Evolutionary conservation across 2,797 vertebrate genomes (phyloP).

Genomic region (Scarus forsteni): DNA sequence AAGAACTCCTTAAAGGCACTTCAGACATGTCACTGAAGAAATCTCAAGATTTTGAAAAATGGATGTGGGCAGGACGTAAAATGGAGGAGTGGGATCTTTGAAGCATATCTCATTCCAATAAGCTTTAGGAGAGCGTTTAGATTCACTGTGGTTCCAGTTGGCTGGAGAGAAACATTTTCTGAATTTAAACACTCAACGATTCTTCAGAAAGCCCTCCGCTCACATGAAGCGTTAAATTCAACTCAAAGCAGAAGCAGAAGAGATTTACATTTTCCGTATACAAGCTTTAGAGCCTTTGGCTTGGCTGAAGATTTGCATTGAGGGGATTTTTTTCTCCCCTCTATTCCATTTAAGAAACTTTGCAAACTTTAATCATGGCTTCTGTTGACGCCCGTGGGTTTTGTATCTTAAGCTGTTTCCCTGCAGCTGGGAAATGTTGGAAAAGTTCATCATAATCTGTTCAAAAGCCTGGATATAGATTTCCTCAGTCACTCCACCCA

Average conservation of each 20-base stretch:
- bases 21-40: constrained; percentile 54
- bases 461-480: constrained; percentile 67
- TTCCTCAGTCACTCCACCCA: constrained; percentile 60
- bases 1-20: constrained; percentile 59
- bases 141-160: constrained; percentile 76
- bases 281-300: constrained; percentile 73
- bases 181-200: constrained; percentile 81
- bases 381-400: constrained; percentile 75
- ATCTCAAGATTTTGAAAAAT: constrained; percentile 63
- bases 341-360: constrained; percentile 66
- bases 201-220: constrained; percentile 72
- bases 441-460: constrained; percentile 69
- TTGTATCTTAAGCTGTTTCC: constrained; percentile 70
- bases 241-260: constrained; percentile 76
- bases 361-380: constrained; percentile 73
- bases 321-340: constrained; percentile 50
- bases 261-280: constrained; percentile 79
- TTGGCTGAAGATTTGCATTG: constrained; percentile 78
- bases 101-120: constrained; percentile 78
- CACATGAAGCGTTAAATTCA: constrained; percentile 83
- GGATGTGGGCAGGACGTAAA: constrained; percentile 61
- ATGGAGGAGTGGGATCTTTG: constrained; percentile 69
- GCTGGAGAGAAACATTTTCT: constrained; percentile 80
- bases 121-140: constrained; percentile 63
- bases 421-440: constrained; percentile 52